Base-by-base conservation (phyloP, 2,888 invertebrate genomes). In the Erebia epiphron region DNA sequence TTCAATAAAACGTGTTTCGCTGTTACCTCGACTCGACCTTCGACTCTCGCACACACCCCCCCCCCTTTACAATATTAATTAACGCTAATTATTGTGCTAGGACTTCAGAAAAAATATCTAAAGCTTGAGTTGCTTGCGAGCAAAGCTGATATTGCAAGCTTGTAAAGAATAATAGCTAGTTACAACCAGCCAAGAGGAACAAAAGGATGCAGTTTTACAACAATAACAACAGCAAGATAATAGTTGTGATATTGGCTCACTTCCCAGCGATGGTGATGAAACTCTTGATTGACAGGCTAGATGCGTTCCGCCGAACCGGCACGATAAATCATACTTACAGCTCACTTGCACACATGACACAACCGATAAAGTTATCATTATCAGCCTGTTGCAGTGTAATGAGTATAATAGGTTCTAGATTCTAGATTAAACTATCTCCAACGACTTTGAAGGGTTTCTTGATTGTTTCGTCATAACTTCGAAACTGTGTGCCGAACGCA, bases 261-360 rank as follows among this genome's bases (percentile, higher is more conserved):
- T 63, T 61, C 52, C 41, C 67, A 61, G 67, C 41, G 49, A 16
- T 49, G 18, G 14, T 50, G 50, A 57, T 46, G 35, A 56, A 52
- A 62, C 52, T 41, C 60, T 67, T 70, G 70, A 73, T 73, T 70
- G 72, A 73, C 72, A 73, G 54, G 21, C 16, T 58, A 58, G 16
- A 16, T 63, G 57, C 67, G 57, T 57, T 60, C 41, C 60, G 16
- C n/a, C 35, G 14, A 58, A 67, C 16, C 46, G 21, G n/a, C 43
- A 18, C 50, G 26, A 64, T 71, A 64, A 64, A 67, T 71, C 67
- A 68, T 64, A 52, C 46, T 54, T 49, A 21, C 63, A 49, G 14
- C 49, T 54, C 54, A 54, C 54, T 54, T 5, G 10, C 46, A n/a
- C 18, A 63, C n/a, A n/a, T n/a, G n/a, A n/a, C n/a, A n/a, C 57